phyloP scores from a whole-genome alignment of 2,797 vertebrate genomes.

The Pseudochirops corinnae region DNA sequence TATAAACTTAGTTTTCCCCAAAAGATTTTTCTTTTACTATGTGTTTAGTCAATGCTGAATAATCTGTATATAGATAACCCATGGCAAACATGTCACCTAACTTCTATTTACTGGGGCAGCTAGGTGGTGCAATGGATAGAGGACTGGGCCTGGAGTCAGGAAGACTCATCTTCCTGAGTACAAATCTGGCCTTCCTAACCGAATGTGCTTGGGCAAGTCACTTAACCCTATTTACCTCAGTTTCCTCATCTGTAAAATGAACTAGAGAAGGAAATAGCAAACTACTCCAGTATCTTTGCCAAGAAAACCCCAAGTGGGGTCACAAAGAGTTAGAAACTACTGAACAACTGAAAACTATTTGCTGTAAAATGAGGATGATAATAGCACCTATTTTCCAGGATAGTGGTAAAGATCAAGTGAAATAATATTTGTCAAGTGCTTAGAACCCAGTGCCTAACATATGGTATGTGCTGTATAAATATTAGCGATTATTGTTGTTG shows the following conservation, averaged over 20 bases:
- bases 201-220: background rate
- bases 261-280: background rate
- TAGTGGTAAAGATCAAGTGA: background rate
- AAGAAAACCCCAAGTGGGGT: background rate
- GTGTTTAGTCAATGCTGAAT: background rate
- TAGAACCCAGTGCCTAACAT: background rate
- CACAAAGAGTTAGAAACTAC: background rate
- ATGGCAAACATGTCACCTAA: too few species aligned
- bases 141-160: background rate
- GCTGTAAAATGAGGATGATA: background rate
- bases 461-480: background rate
- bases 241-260: background rate
- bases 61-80: background rate
- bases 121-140: background rate
- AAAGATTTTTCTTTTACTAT: background rate
- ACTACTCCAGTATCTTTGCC: background rate
- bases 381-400: background rate
- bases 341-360: background rate
- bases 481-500: background rate
- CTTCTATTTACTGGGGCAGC: too few species aligned
- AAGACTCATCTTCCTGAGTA: background rate
- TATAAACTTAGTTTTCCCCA: background rate
- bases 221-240: background rate
- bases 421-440: background rate
- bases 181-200: background rate